Evolutionary conservation across 1,140 invertebrate species (phyloP).

Genomic region (Leguminivora glycinivorella): DNA sequence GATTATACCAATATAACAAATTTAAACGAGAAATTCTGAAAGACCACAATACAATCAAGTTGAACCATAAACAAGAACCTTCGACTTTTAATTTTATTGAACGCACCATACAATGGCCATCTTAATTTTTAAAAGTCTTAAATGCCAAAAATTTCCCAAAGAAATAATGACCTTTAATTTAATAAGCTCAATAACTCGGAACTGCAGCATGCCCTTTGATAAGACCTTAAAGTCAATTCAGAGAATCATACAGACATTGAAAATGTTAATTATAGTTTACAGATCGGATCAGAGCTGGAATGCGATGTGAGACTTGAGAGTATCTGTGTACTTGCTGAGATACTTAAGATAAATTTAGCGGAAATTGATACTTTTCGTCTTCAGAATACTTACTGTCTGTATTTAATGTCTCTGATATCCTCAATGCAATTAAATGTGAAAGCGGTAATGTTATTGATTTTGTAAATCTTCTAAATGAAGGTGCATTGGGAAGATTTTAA

Average conservation of each 20-base stretch:
- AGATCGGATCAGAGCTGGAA: background rate
- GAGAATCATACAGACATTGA: conserved; percentile 36
- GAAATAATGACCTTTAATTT: background rate
- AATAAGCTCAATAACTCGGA: conserved; percentile 46
- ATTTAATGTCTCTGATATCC: too few species aligned
- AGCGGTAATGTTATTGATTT: too few species aligned
- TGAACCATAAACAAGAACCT: conserved; percentile 57
- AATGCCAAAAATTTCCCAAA: background rate
- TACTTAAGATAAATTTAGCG: background rate
- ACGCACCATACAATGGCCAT: conserved; percentile 33
- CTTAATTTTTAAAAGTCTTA: background rate
- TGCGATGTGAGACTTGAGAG: background rate
- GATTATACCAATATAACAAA: background rate
- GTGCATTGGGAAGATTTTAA: too few species aligned
- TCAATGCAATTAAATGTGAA: too few species aligned
- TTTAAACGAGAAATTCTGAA: conserved; percentile 10
- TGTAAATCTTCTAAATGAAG: too few species aligned
- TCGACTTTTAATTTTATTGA: conserved; percentile 64
- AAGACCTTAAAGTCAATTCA: conserved; percentile 59
- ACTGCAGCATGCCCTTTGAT: conserved; percentile 56
- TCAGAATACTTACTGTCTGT: background rate
- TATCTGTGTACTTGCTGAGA: background rate
- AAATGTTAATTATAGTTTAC: conserved; percentile 9
- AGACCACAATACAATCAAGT: conserved; percentile 1
- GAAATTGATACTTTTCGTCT: background rate